Evolutionary conservation across 2,888 invertebrate species (phyloP), one percentile per base, ranked within the genome.

Genomic region (Palloptera scutellata): DNA sequence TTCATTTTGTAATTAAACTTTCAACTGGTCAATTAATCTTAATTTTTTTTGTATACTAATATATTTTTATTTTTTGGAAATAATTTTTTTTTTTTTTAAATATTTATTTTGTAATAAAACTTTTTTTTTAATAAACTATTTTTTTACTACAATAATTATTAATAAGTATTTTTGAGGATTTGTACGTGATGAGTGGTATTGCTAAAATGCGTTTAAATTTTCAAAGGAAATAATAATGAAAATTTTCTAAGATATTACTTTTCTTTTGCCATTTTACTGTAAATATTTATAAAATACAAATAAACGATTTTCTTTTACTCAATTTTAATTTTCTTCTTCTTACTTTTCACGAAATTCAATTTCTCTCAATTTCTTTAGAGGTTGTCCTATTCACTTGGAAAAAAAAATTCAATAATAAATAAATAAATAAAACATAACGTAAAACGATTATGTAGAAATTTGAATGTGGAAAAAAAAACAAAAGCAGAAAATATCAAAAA

Each of bases 171-270:
- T 59, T 20, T 30, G 61, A 64, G 42, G 41, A 43, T 64, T 70
- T 72, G 71, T 74, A 71, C 72, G 73, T 74, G 74, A 73, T 74
- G 74, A 74, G 74, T 74, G 74, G 74, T 73, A 72, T 70, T 67
- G 51, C 17, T n/a, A 53, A 57, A 58, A 41, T 57, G 65, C 68
- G 64, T 48, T 30, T 12, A 15, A 45, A 43, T 10, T 1, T 15
- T 15, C 12, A 30, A 30, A 30, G 30, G 6, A 30, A 30, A 30
- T 30, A 30, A 42, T 13, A 41, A 45, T 13, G 4, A 30, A n/a
- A 20, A 30, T 13, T 30, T 48, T 60, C 10, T 61, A 19, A n/a
- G 43, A 17, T 48, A n/a, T 48, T 58, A 12, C 19, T 10, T 17
- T 62, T 62, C 8, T n/a, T 15, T 54, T 53, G 54, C 45, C 20